Evolutionary conservation across 2,113 vertebrate species (phyloP).

Genomic region (Rhea pennata): DNA sequence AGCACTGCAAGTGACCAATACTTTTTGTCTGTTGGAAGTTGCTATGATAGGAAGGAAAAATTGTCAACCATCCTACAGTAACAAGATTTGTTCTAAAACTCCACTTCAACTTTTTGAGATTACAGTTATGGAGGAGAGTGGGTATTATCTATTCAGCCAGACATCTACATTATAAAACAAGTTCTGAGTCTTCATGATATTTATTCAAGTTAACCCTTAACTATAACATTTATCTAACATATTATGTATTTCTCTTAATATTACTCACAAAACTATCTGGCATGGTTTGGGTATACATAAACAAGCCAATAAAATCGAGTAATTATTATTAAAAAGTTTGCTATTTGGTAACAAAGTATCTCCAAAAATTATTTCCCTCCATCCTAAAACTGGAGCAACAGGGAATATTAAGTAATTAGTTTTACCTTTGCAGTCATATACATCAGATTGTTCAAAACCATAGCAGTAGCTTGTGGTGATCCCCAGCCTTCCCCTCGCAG

Average conservation of each 20-base stretch:
- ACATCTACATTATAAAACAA: not conserved
- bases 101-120: not conserved
- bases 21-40: not conserved
- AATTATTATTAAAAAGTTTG: not conserved
- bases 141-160: not conserved
- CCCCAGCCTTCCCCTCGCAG: slow-evolving; percentile 96
- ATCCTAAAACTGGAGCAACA: not conserved
- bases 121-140: accelerated
- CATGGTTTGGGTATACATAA: not conserved
- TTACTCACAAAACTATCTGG: not conserved
- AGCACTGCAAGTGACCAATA: not conserved
- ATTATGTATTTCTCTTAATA: not conserved
- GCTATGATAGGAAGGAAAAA: not conserved
- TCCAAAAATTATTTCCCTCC: not conserved
- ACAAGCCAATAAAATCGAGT: not conserved
- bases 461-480: slow-evolving; percentile 93
- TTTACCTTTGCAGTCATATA: slow-evolving; percentile 99
- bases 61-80: not conserved
- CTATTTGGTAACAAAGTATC: not conserved
- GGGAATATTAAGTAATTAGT: not conserved
- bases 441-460: slow-evolving; percentile 99
- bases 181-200: not conserved
- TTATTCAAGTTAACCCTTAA: not conserved
- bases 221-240: not conserved
- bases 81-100: not conserved